Percentiles rank a stretch among this genome's conserved stretches.
These are phyloP conservation scores for Spilogale gracilis DNA, from an alignment of 2,113 vertebrate genomes.

Conservation along the genomic window DNA sequence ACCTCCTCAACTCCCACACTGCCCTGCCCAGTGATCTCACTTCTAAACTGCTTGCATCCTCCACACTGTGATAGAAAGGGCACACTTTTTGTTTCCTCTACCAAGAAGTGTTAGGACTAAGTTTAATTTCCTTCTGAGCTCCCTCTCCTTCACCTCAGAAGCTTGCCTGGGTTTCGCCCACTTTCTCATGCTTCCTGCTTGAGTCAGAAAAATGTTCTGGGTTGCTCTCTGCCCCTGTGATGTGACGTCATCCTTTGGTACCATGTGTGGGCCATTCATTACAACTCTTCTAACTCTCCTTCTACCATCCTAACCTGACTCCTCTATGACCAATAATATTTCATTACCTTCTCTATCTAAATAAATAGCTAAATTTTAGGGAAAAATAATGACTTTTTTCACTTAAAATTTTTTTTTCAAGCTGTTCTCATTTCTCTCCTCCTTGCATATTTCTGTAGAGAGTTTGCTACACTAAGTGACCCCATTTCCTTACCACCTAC, in stretches of 20 bases:
- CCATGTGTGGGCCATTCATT: too few relatives aligned
- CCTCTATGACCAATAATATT: neutral
- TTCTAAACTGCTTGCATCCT: neutral
- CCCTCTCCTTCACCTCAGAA: neutral
- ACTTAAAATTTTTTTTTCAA: neutral
- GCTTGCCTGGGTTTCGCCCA: neutral
- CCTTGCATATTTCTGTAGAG: neutral
- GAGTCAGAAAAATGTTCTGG: neutral
- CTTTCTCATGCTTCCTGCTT: neutral
- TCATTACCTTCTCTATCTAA: neutral
- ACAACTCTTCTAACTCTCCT: too few relatives aligned
- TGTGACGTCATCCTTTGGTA: neutral
- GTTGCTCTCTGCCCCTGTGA: neutral
- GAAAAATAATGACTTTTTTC: neutral
- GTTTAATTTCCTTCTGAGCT: neutral
- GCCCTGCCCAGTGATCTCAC: rapidly evolving
- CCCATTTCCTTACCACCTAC: conserved; percentile 39
- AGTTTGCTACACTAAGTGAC: neutral
- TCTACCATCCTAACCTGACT: neutral
- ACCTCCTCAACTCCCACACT: neutral
- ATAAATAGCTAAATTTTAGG: neutral
- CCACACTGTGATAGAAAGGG: neutral
- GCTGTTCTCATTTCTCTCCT: neutral
- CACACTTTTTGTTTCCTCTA: neutral
- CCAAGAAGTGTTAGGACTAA: neutral